phyloP scores from a whole-genome alignment of 2,797 vertebrate species.

The Podarcis siculus region DNA sequence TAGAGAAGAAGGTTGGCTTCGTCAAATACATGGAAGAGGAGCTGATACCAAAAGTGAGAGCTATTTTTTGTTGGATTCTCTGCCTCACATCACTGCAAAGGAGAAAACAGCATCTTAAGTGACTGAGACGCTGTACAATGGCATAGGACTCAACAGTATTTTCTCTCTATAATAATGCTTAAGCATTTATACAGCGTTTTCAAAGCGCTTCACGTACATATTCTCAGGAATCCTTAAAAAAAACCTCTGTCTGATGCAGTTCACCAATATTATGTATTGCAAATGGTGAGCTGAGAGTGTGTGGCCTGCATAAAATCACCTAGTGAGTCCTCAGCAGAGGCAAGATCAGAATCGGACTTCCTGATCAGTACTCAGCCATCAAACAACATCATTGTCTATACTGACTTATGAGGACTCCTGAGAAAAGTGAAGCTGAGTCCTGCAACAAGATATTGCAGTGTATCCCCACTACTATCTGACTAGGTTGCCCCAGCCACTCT shows the following conservation, averaged over 20 bases:
- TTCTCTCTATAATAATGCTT: neutral
- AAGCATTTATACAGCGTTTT: neutral
- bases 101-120: neutral
- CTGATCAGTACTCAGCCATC: too few species aligned
- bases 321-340: neutral
- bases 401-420: too few species aligned
- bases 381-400: too few species aligned
- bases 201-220: neutral
- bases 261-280: neutral
- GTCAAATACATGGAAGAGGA: conserved; percentile 86
- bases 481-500: too few species aligned
- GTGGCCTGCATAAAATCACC: neutral
- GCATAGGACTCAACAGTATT: neutral
- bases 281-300: neutral
- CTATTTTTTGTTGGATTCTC: conserved; percentile 88
- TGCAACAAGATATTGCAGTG: too few species aligned
- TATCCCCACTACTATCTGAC: too few species aligned
- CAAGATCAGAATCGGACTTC: neutral
- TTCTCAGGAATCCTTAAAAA: neutral
- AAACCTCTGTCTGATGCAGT: neutral
- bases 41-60: conserved; percentile 86
- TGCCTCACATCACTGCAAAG: conserved; percentile 82
- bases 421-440: too few species aligned
- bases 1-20: conserved; percentile 97
- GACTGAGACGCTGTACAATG: neutral